These are phyloP conservation scores for Oryzias woworae DNA, from an alignment of 2,113 vertebrate genomes.

Conservation along the genomic window DNA sequence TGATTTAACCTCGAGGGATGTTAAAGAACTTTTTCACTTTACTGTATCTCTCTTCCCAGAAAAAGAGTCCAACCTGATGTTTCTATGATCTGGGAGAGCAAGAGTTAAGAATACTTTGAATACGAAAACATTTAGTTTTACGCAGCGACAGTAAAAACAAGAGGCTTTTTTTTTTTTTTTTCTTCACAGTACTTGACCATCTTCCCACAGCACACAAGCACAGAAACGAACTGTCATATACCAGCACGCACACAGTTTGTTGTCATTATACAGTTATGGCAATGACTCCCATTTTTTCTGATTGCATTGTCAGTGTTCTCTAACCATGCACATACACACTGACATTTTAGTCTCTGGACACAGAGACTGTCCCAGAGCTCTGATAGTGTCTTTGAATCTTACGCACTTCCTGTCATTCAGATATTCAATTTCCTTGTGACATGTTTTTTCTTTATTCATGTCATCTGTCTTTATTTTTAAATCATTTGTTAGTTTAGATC, in stretches of 20 bases:
- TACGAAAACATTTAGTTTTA: conserved; percentile 42
- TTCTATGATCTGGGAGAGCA: conserved; percentile 43
- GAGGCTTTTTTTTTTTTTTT: conserved; percentile 24
- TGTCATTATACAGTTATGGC: conserved; percentile 39
- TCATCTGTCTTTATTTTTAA: conserved; percentile 8
- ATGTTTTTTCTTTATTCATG: not conserved
- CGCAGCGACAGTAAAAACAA: conserved; percentile 36
- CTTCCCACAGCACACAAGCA: conserved; percentile 53
- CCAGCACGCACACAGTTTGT: conserved; percentile 50
- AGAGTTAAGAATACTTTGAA: conserved; percentile 36
- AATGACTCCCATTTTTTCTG: conserved; percentile 32
- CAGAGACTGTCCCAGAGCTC: not conserved
- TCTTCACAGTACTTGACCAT: conserved; percentile 68
- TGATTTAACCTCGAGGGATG: conserved; percentile 23
- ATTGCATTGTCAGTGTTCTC: conserved; percentile 30
- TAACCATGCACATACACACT: conserved; percentile 45
- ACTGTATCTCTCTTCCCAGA: conserved; percentile 17
- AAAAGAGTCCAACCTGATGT: conserved; percentile 42
- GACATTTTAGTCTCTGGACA: conserved; percentile 8
- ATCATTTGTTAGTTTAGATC: conserved; percentile 15
- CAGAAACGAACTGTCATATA: conserved; percentile 48
- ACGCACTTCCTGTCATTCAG: conserved; percentile 1
- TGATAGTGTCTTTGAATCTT: conserved; percentile 1
- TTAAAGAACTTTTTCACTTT: conserved; percentile 20
- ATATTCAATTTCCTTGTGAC: conserved; percentile 4